phyloP scores from a whole-genome alignment of 1,140 invertebrate species.

The Gonatopus flavifemur region DNA sequence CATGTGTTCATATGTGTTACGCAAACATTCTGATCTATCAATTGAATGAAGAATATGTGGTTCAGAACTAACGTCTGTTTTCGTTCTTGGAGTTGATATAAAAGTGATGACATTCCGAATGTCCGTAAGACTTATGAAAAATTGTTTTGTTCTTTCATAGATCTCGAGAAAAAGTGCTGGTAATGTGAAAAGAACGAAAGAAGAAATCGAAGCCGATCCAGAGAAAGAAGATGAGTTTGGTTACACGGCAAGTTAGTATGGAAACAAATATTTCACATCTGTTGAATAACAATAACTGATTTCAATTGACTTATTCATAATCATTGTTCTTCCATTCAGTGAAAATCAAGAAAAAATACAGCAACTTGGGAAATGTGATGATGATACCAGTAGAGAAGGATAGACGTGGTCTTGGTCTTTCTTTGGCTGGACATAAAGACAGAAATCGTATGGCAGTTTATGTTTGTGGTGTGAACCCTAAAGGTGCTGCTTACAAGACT shows the following conservation, averaged over 20 bases:
- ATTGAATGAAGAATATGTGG: no score
- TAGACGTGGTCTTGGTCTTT: constrained; percentile 79
- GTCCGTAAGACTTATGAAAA: no score
- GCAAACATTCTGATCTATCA: no score
- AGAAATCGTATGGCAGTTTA: constrained; percentile 95
- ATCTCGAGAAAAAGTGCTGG: constrained; percentile 88
- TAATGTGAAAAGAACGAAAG: constrained; percentile 75
- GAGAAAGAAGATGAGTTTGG: constrained; percentile 89
- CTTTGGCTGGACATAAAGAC: constrained; percentile 91
- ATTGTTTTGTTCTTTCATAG: constrained; percentile 54
- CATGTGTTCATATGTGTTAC: no score
- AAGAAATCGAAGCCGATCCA: constrained; percentile 75
- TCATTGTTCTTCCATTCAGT: constrained; percentile 61
- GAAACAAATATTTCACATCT: constrained; percentile 1
- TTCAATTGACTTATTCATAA: neutral
- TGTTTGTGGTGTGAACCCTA: constrained; percentile 91
- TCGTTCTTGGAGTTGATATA: no score
- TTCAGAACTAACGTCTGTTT: no score
- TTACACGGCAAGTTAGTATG: constrained; percentile 84
- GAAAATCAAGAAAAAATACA: constrained; percentile 91
- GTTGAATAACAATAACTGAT: neutral
- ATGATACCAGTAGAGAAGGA: constrained; percentile 72
- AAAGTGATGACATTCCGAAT: no score
- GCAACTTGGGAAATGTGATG: constrained; percentile 69
- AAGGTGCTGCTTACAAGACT: constrained; percentile 75